Conservation (phyloP, 2,797 vertebrate species). For the Myotis daubentonii region DNA sequence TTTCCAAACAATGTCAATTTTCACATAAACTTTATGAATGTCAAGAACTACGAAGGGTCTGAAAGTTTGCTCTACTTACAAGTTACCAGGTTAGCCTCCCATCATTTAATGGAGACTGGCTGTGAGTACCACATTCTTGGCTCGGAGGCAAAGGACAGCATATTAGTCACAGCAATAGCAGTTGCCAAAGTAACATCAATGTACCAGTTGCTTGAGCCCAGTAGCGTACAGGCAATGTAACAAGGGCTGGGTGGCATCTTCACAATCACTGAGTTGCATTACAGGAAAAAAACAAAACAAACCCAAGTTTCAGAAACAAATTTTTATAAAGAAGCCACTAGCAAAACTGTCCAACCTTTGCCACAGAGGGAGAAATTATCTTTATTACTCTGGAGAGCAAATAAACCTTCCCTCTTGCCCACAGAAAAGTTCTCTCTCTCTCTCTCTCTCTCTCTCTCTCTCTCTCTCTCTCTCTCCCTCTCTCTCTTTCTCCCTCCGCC, state of each 20-base stretch:
- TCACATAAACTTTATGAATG: neutral
- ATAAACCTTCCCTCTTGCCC: neutral
- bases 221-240: neutral
- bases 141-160: neutral
- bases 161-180: neutral
- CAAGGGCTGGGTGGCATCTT: neutral
- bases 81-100: neutral
- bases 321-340: neutral
- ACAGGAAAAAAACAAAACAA: neutral
- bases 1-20: neutral
- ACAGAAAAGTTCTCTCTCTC: neutral
- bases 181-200: neutral
- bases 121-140: neutral
- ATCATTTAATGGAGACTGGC: neutral
- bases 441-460: no score
- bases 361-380: neutral
- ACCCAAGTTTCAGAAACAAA: neutral
- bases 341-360: neutral
- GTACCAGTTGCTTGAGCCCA: neutral
- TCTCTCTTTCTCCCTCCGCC: no score
- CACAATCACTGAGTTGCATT: neutral
- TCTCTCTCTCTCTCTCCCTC: no score
- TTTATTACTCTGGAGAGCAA: constrained; percentile 23
- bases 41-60: neutral
- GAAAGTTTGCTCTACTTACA: neutral